Evolutionary conservation across 2,113 vertebrate genomes (phyloP), one percentile per base, ranked within the genome.

Genomic region (Excalfactoria chinensis): DNA sequence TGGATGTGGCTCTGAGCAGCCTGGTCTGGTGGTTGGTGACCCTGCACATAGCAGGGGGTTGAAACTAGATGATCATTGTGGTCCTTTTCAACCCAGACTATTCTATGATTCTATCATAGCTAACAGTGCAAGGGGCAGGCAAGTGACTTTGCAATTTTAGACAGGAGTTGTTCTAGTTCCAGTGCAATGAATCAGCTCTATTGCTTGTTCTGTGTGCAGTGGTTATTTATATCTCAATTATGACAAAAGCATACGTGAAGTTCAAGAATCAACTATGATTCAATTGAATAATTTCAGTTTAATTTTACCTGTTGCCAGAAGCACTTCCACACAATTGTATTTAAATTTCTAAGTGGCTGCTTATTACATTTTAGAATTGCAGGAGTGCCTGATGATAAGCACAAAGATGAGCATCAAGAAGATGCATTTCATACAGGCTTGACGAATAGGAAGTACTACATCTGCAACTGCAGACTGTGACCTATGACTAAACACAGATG

Each of bases 151-250:
- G 49, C 55, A 70, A 2, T 71, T 91, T 89, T 59, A 41, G 14
- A 41, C 49, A 72, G 43, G 25, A 59, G 21, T 26, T 89, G 9
- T 67, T 80, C 71, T 43, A 44, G 41, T 67, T 86, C 60, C 35
- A 73, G 35, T 0, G 0, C 68, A 88, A 15, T 77, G 72, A 71
- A 86, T 80, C 82, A 85, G 85, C 68, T 88, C 69, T 62, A 70
- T 34, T 59, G 60, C 79, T 91, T 84, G 48, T 69, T 34, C 68
- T 17, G 21, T 1, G 4, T 43, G 72, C 56, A 90, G 46, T 1
- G 13, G 25, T 74, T 80, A 90, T 84, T 88, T 91, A 93, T 40
- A 90, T 37, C 37, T 86, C 46, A 51, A n/a, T 55, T 86, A 85
- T 55, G 67, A 91, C 0, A 11, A 86, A 77, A 77, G 34, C 30